Base-by-base conservation (phyloP, 2,888 invertebrate species). In the Panopea generosa region DNA sequence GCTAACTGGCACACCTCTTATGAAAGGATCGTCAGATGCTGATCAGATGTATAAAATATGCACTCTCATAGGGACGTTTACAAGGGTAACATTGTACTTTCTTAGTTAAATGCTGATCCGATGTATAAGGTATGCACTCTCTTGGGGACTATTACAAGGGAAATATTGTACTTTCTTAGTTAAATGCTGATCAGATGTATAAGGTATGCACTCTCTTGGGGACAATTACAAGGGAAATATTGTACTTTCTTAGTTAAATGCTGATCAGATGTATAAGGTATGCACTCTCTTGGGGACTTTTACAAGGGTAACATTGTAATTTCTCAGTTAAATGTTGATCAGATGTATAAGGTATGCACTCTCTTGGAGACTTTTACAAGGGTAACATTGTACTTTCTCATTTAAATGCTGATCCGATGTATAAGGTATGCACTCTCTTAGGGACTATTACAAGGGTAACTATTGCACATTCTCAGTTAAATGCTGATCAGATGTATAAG, bases 391-490 rank as follows among this genome's bases (percentile, higher is more conserved):
- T n/a, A n/a, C n/a, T n/a, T n/a, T n/a, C n/a, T n/a, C n/a, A n/a
- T n/a, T n/a, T n/a, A n/a, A n/a, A n/a, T 16, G 55, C 50, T 18
- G 68, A 72, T n/a, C 72, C 67, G 40, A 68, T 72, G 55, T 16
- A 52, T 11, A 62, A 68, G 24, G 72, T 72, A 2, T 62, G 59
- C 29, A 29, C 27, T 3, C 6, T 67, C 11, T n/a, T 72, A 9
- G 77, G 77, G 2, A 68, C 56, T 4, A 63, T 77, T 27, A 63
- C 71, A 38, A 57, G 50, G 59, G 77, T 77, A 59, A 66, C n/a
- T n/a, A n/a, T n/a, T n/a, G n/a, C n/a, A n/a, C n/a, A n/a, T n/a
- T n/a, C n/a, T n/a, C n/a, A n/a, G n/a, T n/a, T n/a, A n/a, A n/a
- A n/a, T 16, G 55, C 50, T 18, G 68, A 72, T n/a, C 72, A 71